Base-by-base conservation (phyloP, 2,888 invertebrate genomes). In the Hoplodrina ambigua region DNA sequence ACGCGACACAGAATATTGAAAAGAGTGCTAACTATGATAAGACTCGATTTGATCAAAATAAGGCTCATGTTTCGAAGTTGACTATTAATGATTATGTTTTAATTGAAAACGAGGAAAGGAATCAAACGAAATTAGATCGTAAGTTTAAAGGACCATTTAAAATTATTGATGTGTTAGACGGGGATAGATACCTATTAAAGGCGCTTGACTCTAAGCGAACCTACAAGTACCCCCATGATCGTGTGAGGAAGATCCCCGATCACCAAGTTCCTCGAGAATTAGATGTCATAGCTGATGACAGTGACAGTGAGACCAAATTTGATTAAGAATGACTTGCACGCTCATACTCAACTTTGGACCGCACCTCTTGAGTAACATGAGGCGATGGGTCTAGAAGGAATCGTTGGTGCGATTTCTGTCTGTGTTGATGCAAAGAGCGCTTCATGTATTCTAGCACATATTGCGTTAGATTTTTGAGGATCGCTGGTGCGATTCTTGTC, bases 221-320 rank as follows among this genome's bases (percentile, higher is more conserved):
- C 0, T 49, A 69, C 46, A 69, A 69, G 20, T 64, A 69, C 54
- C 53, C 64, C 1, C 63, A 69, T 54, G 69, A 69, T n/a, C 54
- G 54, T 17, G 20, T 63, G 15, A 33, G 46, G n/a, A 62, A 54
- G 20, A 62, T 62, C 17, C 41, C 62, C 49, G 59, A 59, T 44
- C 41, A 56, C 37, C 56, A 41, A 37, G 56, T 41, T 15, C 56
- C 56, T 19, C 13, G 33, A 49, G n/a, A 30, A 10, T 49, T 25
- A 25, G 30, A 59, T 19, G 33, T 37, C 30, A 49, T 33, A 13
- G 60, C 33, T 37, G 60, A 49, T 41, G 25, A 25, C 41, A 44
- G 53, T 54, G 62, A 25, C 49, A 59, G 17, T n/a, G 25, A 50
- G 10, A 33, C 33, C 33, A 33, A 5, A 33, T 33, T 5, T 33